These are phyloP conservation scores for Sceliomorpha sp. DNA, from an alignment of 2,888 invertebrate genomes.

Conservation along the genomic window DNA sequence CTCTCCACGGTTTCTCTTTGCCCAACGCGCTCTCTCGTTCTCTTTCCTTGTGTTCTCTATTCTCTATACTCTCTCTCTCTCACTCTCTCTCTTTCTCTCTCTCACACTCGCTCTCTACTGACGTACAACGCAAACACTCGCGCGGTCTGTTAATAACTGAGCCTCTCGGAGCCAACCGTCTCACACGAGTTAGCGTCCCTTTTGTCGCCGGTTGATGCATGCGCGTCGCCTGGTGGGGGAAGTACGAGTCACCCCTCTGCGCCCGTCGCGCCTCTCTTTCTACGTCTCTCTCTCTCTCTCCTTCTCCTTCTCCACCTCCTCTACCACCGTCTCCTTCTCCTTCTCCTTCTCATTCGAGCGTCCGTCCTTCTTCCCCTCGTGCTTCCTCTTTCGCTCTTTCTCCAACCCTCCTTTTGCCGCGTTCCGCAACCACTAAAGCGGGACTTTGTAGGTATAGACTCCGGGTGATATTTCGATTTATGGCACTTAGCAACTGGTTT, in stretches of 20 bases:
- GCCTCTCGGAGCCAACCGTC: conserved; percentile 39
- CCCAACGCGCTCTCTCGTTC: conserved; percentile 12
- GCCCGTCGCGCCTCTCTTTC: conserved; percentile 1
- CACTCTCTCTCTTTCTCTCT: conserved; percentile 18
- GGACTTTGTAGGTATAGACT: background rate
- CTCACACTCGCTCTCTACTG: conserved; percentile 24
- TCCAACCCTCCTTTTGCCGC: conserved; percentile 6
- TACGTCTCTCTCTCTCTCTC: background rate
- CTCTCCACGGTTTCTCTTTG: too few relatives aligned
- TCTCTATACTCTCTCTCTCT: conserved; percentile 20
- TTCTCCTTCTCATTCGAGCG: too few relatives aligned
- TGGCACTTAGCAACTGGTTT: conserved; percentile 16
- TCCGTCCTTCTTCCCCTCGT: background rate
- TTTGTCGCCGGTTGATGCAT: conserved; percentile 44
- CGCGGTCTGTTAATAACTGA: conserved; percentile 56
- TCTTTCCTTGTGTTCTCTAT: conserved; percentile 11
- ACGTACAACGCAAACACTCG: conserved; percentile 40
- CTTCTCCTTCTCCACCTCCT: conserved; percentile 9
- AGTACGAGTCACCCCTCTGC: conserved; percentile 31
- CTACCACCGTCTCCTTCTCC: conserved; percentile 2
- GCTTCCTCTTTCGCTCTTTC: background rate
- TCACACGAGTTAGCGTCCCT: conserved; percentile 52
- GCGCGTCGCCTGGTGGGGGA: conserved; percentile 32
- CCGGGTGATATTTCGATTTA: conserved; percentile 15
- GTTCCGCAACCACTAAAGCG: background rate